Evolutionary conservation across 2,113 vertebrate species (phyloP).

Genomic region (Urocitellus parryii): DNA sequence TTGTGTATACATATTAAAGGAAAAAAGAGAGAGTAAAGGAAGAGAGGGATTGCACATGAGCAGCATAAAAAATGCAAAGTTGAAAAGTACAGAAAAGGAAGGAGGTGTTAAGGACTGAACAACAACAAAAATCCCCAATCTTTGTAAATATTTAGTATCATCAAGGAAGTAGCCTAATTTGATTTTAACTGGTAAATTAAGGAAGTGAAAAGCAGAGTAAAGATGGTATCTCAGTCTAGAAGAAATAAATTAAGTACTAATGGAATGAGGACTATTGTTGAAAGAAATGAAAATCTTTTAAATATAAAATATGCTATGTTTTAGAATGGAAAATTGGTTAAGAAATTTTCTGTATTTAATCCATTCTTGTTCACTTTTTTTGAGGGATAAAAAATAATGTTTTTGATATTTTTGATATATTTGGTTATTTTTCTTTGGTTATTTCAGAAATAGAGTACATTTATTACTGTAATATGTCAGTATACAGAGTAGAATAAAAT

Average conservation of each 20-base stretch:
- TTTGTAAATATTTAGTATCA: conserved; percentile 43
- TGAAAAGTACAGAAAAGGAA: conserved; percentile 21
- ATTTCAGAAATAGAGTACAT: conserved; percentile 47
- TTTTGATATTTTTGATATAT: conserved; percentile 46
- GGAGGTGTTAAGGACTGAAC: not conserved
- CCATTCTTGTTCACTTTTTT: not conserved
- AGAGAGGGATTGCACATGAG: conserved; percentile 6
- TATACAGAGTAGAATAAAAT: not conserved
- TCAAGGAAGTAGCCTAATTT: conserved; percentile 29
- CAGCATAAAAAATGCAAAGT: not conserved
- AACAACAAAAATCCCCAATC: not conserved
- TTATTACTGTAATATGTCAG: conserved; percentile 14
- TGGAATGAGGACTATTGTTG: not conserved
- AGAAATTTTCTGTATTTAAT: not conserved
- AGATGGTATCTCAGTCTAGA: not conserved
- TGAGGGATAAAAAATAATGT: conserved; percentile 2
- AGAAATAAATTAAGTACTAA: conserved; percentile 24
- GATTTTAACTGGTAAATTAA: conserved; percentile 46
- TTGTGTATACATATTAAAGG: not conserved
- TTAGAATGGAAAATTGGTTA: not conserved
- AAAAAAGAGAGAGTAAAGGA: not conserved
- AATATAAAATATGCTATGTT: conserved; percentile 14
- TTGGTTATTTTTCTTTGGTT: conserved; percentile 40
- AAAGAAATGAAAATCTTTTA: not conserved
- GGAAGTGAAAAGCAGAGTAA: not conserved